Conservation (phyloP, 2,888 invertebrate species). For the Miltochrista miniata region DNA sequence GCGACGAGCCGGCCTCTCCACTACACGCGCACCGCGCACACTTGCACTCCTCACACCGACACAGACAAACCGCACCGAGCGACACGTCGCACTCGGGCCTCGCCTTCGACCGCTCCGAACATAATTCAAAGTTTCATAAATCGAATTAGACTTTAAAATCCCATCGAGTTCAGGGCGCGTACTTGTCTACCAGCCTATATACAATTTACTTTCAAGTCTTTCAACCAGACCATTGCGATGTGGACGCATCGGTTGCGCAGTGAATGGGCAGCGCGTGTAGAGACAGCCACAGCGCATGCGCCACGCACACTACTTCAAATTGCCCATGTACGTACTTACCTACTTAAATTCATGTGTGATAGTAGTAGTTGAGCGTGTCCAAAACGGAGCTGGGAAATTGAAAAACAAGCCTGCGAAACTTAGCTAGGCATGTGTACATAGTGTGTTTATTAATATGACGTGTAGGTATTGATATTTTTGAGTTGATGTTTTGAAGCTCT, state of each 20-base stretch:
- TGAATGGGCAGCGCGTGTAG: slow-evolving; percentile 73
- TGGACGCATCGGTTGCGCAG: slow-evolving; percentile 71
- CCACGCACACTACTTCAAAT: slow-evolving; percentile 62
- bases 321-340: slow-evolving; percentile 41
- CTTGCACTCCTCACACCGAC: slow-evolving; percentile 44
- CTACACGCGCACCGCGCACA: slow-evolving; percentile 75
- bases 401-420: slow-evolving; percentile 39
- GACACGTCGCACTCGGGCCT: slow-evolving; percentile 20
- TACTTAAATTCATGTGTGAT: slow-evolving; percentile 43
- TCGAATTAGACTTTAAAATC: slow-evolving; percentile 80
- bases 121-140: slow-evolving; percentile 75
- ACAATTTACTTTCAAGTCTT: slow-evolving; percentile 53
- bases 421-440: neutral
- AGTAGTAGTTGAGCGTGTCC: slow-evolving; percentile 44
- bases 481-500: no score
- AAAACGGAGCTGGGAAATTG: slow-evolving; percentile 47
- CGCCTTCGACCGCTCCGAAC: slow-evolving; percentile 55
- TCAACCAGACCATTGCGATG: slow-evolving; percentile 53
- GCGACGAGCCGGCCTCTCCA: slow-evolving; percentile 69
- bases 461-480: no score
- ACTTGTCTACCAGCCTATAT: slow-evolving; percentile 58
- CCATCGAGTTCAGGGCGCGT: slow-evolving; percentile 57
- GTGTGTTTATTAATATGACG: neutral
- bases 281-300: slow-evolving; percentile 71
- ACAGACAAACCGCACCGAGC: slow-evolving; percentile 35